phyloP scores from a whole-genome alignment of 2,797 vertebrate genomes.

The Mionectes olivaceus region DNA sequence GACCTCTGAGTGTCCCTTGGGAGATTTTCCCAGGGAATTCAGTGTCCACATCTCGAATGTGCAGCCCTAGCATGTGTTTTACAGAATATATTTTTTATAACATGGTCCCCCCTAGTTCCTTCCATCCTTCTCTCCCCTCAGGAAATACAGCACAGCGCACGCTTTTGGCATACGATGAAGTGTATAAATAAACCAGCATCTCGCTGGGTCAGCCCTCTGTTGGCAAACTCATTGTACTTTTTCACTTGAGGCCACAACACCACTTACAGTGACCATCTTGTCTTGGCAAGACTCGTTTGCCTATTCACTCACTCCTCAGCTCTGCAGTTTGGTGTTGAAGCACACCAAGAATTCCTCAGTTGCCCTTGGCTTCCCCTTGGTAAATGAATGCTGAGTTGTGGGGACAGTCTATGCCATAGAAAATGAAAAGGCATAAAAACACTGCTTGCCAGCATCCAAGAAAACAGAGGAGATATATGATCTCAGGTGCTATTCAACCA shows the following conservation, averaged over 20 bases:
- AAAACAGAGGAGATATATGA: background rate
- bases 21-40: background rate
- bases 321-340: conserved; percentile 17
- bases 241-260: conserved; percentile 43
- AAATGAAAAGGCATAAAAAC: background rate
- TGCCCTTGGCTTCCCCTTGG: conserved; percentile 17
- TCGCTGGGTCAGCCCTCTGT: conserved; percentile 47
- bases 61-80: background rate
- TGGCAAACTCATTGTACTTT: conserved; percentile 18
- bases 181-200: conserved; percentile 57
- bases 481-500: background rate
- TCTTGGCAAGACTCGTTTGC: background rate
- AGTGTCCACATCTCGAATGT: background rate
- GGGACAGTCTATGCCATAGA: background rate
- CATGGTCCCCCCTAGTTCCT: background rate
- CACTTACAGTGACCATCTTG: conserved; percentile 35
- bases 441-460: background rate
- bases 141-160: background rate
- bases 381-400: background rate
- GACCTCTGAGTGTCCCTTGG: background rate
- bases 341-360: conserved; percentile 8
- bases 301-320: background rate
- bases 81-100: background rate
- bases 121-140: background rate
- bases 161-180: background rate